Percentiles rank a stretch among this genome's conserved stretches.
Conservation (phyloP, 2,888 invertebrate genomes). For the Nemoura dubitans region DNA sequence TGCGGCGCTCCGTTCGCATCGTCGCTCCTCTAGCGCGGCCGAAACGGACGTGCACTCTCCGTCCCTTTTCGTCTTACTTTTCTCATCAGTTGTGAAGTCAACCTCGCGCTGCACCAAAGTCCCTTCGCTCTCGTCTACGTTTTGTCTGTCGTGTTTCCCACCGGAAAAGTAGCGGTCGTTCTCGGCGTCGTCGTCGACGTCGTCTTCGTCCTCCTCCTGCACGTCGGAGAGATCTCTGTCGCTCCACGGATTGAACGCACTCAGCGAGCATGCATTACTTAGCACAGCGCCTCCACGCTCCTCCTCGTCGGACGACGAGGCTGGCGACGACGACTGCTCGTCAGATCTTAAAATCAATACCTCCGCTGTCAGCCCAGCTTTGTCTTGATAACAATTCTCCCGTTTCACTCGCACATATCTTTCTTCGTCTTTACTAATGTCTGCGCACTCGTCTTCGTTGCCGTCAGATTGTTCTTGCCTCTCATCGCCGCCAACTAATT, state of each 20-base stretch:
- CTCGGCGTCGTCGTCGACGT: constrained; percentile 7
- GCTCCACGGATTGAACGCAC: neutral
- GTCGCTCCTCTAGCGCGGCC: too few relatives aligned
- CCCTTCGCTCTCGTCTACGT: neutral
- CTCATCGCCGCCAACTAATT: neutral
- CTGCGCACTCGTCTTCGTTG: neutral
- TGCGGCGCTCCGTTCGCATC: too few relatives aligned
- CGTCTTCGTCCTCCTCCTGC: constrained; percentile 26
- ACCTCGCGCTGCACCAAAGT: too few relatives aligned
- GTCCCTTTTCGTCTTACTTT: too few relatives aligned
- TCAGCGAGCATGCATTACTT: neutral
- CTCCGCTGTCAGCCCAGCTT: neutral
- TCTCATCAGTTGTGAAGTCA: too few relatives aligned
- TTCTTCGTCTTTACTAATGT: constrained; percentile 30
- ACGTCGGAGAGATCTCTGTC: constrained; percentile 37
- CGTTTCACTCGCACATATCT: neutral
- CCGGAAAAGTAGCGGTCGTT: neutral
- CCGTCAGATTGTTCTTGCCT: neutral
- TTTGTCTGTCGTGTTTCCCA: neutral
- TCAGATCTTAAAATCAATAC: constrained; percentile 30
- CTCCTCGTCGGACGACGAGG: neutral
- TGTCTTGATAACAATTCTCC: neutral
- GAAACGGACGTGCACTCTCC: too few relatives aligned
- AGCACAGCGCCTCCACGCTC: neutral
- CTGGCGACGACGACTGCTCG: neutral